A percentile compares a stretch with the other conserved stretches of the same genome.
phyloP scores from a whole-genome alignment of 2,113 vertebrate genomes.

The Nothocercus nigrocapillus region DNA sequence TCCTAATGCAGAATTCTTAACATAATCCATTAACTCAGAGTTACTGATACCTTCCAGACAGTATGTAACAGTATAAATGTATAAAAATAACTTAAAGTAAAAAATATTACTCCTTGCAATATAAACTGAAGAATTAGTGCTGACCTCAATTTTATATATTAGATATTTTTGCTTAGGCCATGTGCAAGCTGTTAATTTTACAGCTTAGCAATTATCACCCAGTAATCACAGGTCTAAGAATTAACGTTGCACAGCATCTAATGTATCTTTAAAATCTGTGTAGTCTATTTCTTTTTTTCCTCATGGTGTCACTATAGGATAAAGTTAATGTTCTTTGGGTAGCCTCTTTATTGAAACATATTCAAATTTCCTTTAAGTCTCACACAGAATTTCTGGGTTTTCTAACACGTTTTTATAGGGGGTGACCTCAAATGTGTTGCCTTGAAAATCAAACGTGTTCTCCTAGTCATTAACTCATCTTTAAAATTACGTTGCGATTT shows the following conservation, averaged over 20 bases:
- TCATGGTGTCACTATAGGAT: constrained; percentile 70
- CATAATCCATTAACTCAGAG: neutral
- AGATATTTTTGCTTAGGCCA: neutral
- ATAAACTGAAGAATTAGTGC: neutral
- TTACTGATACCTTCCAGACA: neutral
- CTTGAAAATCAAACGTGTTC: neutral
- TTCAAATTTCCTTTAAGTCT: neutral
- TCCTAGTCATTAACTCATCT: neutral
- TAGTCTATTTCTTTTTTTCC: constrained; percentile 27
- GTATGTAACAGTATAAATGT: neutral
- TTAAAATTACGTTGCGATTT: neutral
- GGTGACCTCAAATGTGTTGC: neutral
- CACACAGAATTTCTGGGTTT: neutral
- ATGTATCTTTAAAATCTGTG: neutral
- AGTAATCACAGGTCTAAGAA: neutral
- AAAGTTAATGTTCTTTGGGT: neutral
- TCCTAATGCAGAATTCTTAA: neutral
- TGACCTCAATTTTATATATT: neutral
- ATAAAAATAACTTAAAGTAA: neutral
- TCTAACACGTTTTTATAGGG: neutral
- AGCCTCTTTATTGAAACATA: neutral
- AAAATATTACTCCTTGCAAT: neutral
- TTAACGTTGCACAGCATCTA: neutral
- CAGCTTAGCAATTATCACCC: neutral
- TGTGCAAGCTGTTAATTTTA: neutral